phyloP scores from a whole-genome alignment of 2,113 vertebrate species.

The Sinocyclocheilus maitianheensis region DNA sequence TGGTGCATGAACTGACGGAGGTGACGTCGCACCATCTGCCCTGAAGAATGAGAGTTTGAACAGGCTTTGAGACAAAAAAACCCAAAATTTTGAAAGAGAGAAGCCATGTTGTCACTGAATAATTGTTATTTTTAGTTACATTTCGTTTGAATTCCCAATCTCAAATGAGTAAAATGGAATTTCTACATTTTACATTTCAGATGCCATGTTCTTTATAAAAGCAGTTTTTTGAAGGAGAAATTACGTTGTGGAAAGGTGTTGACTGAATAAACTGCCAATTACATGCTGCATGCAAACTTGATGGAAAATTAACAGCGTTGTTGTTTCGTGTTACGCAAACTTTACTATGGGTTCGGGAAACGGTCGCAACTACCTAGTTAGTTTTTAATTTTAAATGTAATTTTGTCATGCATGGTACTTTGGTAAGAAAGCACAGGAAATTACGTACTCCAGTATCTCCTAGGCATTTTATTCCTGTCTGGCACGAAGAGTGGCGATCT shows the following conservation, averaged over 20 bases:
- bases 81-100: not conserved
- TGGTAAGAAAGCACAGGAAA: not conserved
- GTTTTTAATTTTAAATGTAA: not conserved
- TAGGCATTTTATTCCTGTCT: too few species aligned
- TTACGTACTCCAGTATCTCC: too few species aligned
- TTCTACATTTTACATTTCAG: not conserved
- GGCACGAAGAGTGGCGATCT: too few species aligned
- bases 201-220: not conserved
- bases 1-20: conserved; percentile 20
- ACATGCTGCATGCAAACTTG: not conserved
- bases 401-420: too few species aligned
- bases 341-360: too few species aligned
- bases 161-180: not conserved
- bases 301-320: not conserved
- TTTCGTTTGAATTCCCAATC: not conserved
- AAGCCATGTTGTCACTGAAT: not conserved
- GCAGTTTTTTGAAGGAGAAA: not conserved
- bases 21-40: conserved; percentile 35
- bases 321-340: not conserved
- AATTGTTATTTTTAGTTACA: not conserved
- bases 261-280: not conserved
- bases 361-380: not conserved
- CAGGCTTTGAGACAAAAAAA: not conserved
- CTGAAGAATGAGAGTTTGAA: conserved; percentile 5
- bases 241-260: not conserved